Conservation (phyloP, 2,888 invertebrate genomes). For the Blastobasis adustella region DNA sequence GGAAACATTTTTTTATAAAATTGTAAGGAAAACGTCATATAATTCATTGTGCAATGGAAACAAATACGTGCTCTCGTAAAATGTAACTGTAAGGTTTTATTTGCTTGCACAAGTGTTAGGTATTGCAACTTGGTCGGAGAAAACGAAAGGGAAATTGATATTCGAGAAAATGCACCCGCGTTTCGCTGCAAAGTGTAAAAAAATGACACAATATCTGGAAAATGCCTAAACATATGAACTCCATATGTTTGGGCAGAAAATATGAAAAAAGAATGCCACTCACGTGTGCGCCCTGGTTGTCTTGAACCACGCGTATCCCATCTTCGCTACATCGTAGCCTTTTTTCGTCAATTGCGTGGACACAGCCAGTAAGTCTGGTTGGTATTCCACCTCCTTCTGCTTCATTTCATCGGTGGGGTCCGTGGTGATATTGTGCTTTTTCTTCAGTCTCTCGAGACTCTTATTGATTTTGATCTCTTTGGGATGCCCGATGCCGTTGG, state of each 20-base stretch:
- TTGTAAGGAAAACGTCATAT: too few species aligned
- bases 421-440: constrained; percentile 58
- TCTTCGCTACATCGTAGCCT: constrained; percentile 50
- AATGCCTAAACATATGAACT: too few species aligned
- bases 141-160: too few species aligned
- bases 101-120: too few species aligned
- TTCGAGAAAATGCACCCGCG: too few species aligned
- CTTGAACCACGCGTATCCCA: constrained; percentile 42
- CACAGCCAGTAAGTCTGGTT: constrained; percentile 63
- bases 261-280: constrained; percentile 36
- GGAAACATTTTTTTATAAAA: too few species aligned
- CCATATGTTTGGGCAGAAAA: not conserved
- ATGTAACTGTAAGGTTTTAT: too few species aligned
- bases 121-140: too few species aligned
- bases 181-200: too few species aligned
- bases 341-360: constrained; percentile 64
- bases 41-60: too few species aligned
- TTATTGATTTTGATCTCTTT: constrained; percentile 23
- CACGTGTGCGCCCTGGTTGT: constrained; percentile 65
- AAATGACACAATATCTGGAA: too few species aligned
- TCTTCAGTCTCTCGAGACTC: constrained; percentile 55
- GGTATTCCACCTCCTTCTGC: constrained; percentile 55
- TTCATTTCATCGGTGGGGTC: constrained; percentile 46
- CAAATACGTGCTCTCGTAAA: too few species aligned
- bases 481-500: constrained; percentile 17